Percentiles rank a stretch among this genome's conserved stretches.
Evolutionary conservation across 2,797 vertebrate species (phyloP).

Genomic region (Phrynocephalus vlangalii): DNA sequence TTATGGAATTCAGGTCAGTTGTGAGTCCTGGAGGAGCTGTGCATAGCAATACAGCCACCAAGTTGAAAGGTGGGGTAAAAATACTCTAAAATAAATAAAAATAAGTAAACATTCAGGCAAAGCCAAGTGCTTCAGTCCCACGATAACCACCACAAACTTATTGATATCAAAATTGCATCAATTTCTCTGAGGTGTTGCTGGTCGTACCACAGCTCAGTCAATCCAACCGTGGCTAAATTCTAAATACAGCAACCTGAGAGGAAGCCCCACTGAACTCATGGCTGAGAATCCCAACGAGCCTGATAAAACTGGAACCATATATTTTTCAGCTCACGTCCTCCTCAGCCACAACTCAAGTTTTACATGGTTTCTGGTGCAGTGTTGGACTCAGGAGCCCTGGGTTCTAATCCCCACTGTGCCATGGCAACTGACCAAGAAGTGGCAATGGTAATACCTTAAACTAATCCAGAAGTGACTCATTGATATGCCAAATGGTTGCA

Average conservation of each 20-base stretch:
- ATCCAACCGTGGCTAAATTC: background rate
- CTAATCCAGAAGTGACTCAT: too few relatives aligned
- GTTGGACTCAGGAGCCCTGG: too few relatives aligned
- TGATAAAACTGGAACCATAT: background rate
- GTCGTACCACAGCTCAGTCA: background rate
- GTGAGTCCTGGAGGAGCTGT: background rate
- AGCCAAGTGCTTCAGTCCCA: background rate
- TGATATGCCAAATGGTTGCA: too few relatives aligned
- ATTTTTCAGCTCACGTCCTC: background rate
- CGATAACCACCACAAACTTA: background rate
- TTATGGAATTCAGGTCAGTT: background rate
- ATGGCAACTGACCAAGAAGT: too few relatives aligned
- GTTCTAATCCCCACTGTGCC: too few relatives aligned
- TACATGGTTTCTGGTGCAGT: background rate
- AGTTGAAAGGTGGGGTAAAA: too few relatives aligned
- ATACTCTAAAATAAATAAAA: too few relatives aligned
- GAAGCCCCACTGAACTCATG: background rate
- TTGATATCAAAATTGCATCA: too few relatives aligned
- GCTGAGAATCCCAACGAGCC: too few relatives aligned
- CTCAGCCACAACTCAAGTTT: background rate
- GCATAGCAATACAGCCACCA: too few relatives aligned
- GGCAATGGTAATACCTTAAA: background rate
- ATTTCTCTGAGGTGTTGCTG: background rate
- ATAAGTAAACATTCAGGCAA: background rate
- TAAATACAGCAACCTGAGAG: background rate